Percentiles rank a stretch among this genome's conserved stretches.
Conservation (phyloP, 2,113 vertebrate species). For the Pelodiscus sinensis region DNA sequence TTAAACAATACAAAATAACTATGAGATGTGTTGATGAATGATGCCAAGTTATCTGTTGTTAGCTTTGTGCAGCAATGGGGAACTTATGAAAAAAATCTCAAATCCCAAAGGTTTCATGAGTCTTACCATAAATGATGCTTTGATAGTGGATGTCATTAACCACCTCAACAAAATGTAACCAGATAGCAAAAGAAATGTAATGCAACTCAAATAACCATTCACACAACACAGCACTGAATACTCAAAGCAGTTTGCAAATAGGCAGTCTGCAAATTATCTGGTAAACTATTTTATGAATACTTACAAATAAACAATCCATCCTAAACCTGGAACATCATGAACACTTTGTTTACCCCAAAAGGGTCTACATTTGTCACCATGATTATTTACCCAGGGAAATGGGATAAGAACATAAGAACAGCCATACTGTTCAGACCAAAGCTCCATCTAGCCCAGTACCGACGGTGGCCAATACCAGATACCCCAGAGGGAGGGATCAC, state of each 20-base stretch:
- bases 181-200: constrained; percentile 28
- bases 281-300: constrained; percentile 14
- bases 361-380: constrained; percentile 41
- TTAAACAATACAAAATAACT: not conserved
- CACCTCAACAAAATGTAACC: not conserved
- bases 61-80: not conserved
- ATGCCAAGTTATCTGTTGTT: not conserved
- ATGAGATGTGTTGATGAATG: not conserved
- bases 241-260: constrained; percentile 51
- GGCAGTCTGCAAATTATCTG: not conserved
- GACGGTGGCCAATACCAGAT: no score
- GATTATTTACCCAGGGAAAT: constrained; percentile 30
- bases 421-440: no score
- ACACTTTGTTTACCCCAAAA: constrained; percentile 2
- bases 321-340: constrained; percentile 3
- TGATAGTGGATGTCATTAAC: not conserved
- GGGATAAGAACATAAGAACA: not conserved
- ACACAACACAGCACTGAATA: constrained; percentile 11
- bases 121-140: not conserved
- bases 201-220: not conserved
- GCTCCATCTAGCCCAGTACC: no score
- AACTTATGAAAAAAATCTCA: not conserved
- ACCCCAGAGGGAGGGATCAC: no score
- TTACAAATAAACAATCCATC: constrained; percentile 14
- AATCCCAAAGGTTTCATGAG: not conserved